Evolutionary conservation across 2,888 invertebrate genomes (phyloP).

Genomic region (Leistus spinibarbis): DNA sequence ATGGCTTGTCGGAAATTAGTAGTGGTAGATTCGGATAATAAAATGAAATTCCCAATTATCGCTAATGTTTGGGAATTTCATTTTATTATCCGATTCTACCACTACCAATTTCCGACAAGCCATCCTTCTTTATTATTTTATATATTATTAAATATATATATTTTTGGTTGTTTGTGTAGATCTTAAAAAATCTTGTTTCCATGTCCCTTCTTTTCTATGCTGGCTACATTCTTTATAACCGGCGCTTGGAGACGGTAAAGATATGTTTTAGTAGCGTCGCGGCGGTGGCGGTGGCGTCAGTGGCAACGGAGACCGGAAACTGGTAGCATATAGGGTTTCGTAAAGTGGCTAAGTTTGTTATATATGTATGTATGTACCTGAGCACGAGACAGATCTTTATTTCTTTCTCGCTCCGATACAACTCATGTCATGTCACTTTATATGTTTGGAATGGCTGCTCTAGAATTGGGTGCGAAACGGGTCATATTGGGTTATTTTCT

Average conservation of each 20-base stretch:
- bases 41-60: too few species aligned
- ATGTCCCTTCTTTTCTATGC: not conserved
- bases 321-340: constrained; percentile 55
- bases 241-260: constrained; percentile 43
- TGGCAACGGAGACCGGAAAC: constrained; percentile 50
- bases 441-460: not conserved
- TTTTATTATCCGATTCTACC: too few species aligned
- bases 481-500: not conserved
- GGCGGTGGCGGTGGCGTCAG: not conserved
- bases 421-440: not conserved
- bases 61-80: too few species aligned
- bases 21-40: too few species aligned
- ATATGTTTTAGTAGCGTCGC: constrained; percentile 49
- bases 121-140: too few species aligned
- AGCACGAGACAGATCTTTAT: constrained; percentile 40
- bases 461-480: not conserved
- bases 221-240: not conserved
- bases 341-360: constrained; percentile 57
- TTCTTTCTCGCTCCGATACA: too few species aligned
- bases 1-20: too few species aligned
- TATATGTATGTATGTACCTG: constrained; percentile 51
- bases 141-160: too few species aligned
- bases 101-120: too few species aligned
- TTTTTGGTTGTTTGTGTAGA: not conserved
- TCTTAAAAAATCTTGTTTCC: too few species aligned